Evolutionary conservation across 2,888 invertebrate species (phyloP), one percentile per base, ranked within the genome.

Genomic region (Athalia cordata): DNA sequence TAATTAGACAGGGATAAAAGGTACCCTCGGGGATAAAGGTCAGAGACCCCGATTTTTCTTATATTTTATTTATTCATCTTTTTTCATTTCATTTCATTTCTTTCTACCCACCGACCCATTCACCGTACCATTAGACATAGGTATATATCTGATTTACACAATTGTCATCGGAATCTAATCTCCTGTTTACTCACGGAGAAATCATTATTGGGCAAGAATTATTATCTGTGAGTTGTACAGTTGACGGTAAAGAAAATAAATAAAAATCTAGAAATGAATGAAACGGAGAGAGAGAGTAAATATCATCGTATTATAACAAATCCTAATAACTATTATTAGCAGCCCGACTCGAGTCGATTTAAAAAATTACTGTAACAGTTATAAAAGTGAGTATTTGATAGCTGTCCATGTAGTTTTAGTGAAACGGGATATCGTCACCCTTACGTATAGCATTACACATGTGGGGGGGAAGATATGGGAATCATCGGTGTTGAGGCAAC

Each of bases 1-100:
- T 78, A 78, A 78, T 78, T 78, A 64, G 78, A 65, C 65, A 68
- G 64, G 65, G 61, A 65, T 52, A 55, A 15, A 15, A 72, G 43
- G 13, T 57, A 59, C 47, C 59, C 9, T 8, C 59, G 50, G 59
- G 49, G 9, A 61, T 9, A 45, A 29, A 64, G 78, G 74, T 78
- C 74, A 11, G 52, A 65, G 74, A 74, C 72, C 75, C 29, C 8
- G 5, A n/a, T 15, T 3, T 62, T 61, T 61, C 49, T 50, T 43
- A 43, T 29, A 1, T 29, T 29, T 29, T 29, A 29, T 29, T 29
- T 29, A 29, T 29, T 29, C 2, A 29, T 29, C 2, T 55, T 68
- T 6, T 64, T n/a, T n/a, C n/a, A n/a, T n/a, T n/a, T n/a, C n/a
- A n/a, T n/a, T n/a, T 59, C 11, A 7, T 11, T 59, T n/a, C 49